Evolutionary conservation across 2,888 invertebrate genomes (phyloP).

Genomic region (Cylindroiulus punctatus): DNA sequence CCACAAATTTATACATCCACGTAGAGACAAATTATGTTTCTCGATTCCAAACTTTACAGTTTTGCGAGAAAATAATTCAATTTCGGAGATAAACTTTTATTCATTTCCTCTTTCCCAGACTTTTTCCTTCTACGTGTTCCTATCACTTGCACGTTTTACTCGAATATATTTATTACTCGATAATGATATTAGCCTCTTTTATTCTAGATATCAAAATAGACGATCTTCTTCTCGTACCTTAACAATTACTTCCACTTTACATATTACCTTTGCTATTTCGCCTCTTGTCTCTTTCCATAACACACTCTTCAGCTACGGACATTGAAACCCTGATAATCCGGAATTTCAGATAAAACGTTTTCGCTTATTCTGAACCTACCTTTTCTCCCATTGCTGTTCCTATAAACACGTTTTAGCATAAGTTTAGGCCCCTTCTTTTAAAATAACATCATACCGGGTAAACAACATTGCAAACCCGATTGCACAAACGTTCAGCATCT

Average conservation of each 20-base stretch:
- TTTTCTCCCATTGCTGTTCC: too few relatives aligned
- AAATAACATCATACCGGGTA: too few relatives aligned
- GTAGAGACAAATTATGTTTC: too few relatives aligned
- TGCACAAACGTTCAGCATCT: too few relatives aligned
- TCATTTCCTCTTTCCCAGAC: background rate
- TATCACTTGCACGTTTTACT: background rate
- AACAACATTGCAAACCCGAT: too few relatives aligned
- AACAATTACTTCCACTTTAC: background rate
- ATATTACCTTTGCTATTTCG: conserved; percentile 8
- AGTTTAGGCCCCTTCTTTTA: too few relatives aligned
- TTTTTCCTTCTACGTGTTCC: background rate
- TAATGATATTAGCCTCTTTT: background rate
- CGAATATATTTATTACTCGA: background rate
- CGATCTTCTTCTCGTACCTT: background rate
- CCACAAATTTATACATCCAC: conserved; percentile 33
- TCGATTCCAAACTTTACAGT: too few relatives aligned
- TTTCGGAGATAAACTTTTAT: too few relatives aligned
- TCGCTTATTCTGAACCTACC: too few relatives aligned
- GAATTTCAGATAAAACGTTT: background rate
- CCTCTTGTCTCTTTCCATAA: background rate
- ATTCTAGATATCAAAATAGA: background rate
- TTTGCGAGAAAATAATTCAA: too few relatives aligned
- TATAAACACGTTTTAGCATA: too few relatives aligned
- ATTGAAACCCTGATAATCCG: background rate
- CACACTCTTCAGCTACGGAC: background rate